phyloP scores from a whole-genome alignment of 2,113 vertebrate genomes.

The Bettongia penicillata region DNA sequence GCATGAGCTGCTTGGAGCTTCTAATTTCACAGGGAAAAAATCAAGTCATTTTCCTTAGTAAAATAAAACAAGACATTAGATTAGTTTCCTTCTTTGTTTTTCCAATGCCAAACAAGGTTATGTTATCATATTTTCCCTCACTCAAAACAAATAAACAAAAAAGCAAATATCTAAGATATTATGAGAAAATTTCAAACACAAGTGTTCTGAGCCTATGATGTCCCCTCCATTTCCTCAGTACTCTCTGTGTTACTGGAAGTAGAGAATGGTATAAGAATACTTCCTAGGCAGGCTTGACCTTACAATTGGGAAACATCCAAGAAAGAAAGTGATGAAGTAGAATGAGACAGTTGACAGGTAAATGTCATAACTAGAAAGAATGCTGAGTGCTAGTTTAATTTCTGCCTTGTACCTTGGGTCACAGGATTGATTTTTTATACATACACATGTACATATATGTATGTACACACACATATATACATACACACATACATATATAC shows the following conservation, averaged over 20 bases:
- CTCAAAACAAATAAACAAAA: background rate
- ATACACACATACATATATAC: background rate
- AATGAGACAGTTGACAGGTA: background rate
- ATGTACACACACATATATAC: background rate
- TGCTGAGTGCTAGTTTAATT: background rate
- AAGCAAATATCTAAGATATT: background rate
- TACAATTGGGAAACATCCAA: background rate
- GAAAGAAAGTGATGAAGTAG: background rate
- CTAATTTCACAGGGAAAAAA: background rate
- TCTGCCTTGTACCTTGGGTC: background rate
- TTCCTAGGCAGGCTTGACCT: background rate
- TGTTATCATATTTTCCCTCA: background rate
- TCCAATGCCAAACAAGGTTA: background rate
- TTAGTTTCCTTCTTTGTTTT: background rate
- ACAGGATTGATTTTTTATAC: background rate
- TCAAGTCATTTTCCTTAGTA: background rate
- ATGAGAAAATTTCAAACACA: background rate
- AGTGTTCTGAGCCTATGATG: background rate
- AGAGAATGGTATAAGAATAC: background rate
- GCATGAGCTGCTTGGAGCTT: background rate
- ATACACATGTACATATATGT: background rate
- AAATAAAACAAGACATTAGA: background rate
- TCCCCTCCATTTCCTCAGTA: background rate
- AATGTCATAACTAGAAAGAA: background rate
- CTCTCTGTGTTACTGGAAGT: background rate